Base-by-base conservation (phyloP, 2,888 invertebrate genomes). In the Zele albiditarsus region DNA sequence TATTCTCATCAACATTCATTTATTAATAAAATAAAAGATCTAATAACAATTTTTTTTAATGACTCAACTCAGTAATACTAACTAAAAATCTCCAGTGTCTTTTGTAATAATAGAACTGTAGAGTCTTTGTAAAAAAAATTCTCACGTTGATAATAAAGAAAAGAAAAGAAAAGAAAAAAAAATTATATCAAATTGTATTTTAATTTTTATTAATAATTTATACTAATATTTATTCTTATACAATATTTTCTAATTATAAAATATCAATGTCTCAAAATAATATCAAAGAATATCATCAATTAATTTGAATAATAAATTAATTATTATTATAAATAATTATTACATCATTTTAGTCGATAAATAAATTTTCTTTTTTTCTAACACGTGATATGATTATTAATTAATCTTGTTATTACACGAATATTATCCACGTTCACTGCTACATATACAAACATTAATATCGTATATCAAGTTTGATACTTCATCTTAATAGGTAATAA, bases 401-500 rank as follows among this genome's bases (percentile, higher is more conserved):
- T 42, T n/a, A 46, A 46, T 46, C n/a, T 46, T 46, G 46, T 46
- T 46, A 46, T 46, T 46, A 46, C 46, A n/a, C 16, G 1, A 16
- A n/a, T 46, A 14, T 46, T 46, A 5, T n/a, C 4, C n/a, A 46
- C n/a, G n/a, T 46, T n/a, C 46, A 3, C 4, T 46, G n/a, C 2
- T 12, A 42, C 10, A 31, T 8, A 31, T 12, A 38, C 12, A n/a
- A n/a, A n/a, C n/a, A n/a, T n/a, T n/a, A n/a, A n/a, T n/a, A 38
- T 38, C 38, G 31, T 28, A 23, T 71, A 71, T 65, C 49, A 62
- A 71, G 57, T 65, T 72, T 65, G 53, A 31, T 63, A 38, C 33
- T 53, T 31, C 62, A 28, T 62, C 28, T 25, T 72, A 71, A 71
- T 71, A 31, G 53, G 60, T 71, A 71, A 71, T 65, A 71, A 63